Base-by-base conservation (phyloP, 2,113 vertebrate genomes). In the Paedocypris sp. region DNA sequence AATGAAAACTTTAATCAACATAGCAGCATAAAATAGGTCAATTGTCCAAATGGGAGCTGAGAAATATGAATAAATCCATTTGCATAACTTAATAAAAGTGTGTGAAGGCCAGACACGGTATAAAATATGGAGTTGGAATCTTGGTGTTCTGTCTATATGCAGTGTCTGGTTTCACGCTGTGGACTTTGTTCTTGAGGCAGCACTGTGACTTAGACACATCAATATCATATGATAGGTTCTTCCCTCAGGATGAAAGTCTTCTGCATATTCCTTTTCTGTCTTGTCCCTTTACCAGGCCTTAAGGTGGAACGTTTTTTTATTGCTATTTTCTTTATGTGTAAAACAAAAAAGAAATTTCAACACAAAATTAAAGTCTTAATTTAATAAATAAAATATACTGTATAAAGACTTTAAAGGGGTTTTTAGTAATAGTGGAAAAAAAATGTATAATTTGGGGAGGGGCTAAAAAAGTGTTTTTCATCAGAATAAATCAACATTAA, bases 111-210 rank as follows among this genome's bases (percentile, higher is more conserved):
- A 46, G 31, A 11, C 18, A 47, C n/a, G 15, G 9, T 48, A n/a
- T 12, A 19, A 39, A 46, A 64, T 45, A 25, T n/a, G 10, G 20
- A 47, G 53, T 32, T n/a, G n/a, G 23, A 29, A 26, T 18, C 22
- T 16, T 61, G 16, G 29, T 45, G 16, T 3, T 8, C 13, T 56
- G 48, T 39, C 2, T 22, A 3, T 53, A 18, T 2, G 39, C 33
- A 32, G 47, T 56, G 33, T 48, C 18, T 48, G n/a, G n/a, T 61
- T 61, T 43, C 48, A 54, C 2, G 25, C 41, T 38, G 32, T 46
- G 42, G 53, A 29, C 46, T 60, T 60, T 60, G 4, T 23, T 51
- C 46, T 51, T 5, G 39, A 41, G 35, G 35, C 31, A 39, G 13
- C 15, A 3, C 12, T 42, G 22, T 62, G 32, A 7, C 16, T 32